Conservation (phyloP, 2,113 vertebrate species). For the Petaurus breviceps region DNA sequence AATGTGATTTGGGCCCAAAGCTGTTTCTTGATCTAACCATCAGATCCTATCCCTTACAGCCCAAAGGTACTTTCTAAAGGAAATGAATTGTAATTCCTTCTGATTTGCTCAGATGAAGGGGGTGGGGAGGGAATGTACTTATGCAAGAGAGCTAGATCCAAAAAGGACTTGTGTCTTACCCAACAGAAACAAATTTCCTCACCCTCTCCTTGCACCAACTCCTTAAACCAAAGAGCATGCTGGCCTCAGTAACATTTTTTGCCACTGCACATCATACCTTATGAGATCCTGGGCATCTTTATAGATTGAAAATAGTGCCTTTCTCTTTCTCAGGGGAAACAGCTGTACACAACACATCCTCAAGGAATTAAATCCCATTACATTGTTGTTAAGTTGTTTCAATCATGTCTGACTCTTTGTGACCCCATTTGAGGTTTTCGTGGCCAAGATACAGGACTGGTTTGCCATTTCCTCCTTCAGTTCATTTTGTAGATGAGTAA, state of each 20-base stretch:
- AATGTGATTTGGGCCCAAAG: background rate
- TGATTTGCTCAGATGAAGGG: slow-evolving; percentile 17
- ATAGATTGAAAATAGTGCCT: background rate
- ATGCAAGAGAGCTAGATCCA: background rate
- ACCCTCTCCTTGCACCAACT: background rate
- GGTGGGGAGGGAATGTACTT: background rate
- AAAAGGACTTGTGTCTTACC: background rate
- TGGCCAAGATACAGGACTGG: no score
- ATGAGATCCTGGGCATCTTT: background rate
- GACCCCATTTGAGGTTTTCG: no score
- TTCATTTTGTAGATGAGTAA: no score
- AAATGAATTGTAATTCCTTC: slow-evolving; percentile 8
- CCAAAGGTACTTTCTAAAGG: slow-evolving; percentile 10
- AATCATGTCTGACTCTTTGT: no score
- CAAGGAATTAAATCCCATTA: background rate
- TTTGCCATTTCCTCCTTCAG: no score
- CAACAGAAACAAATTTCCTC: background rate
- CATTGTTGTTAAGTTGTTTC: no score
- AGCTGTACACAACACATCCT: background rate
- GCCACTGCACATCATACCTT: background rate
- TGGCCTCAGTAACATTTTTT: background rate
- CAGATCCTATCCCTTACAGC: slow-evolving; percentile 4
- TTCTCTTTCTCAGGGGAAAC: background rate
- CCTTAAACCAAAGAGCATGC: background rate
- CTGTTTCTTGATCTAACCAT: slow-evolving; percentile 22